Evolutionary conservation across 2,797 vertebrate species (phyloP).

Genomic region (Arnoldichthys spilopterus): DNA sequence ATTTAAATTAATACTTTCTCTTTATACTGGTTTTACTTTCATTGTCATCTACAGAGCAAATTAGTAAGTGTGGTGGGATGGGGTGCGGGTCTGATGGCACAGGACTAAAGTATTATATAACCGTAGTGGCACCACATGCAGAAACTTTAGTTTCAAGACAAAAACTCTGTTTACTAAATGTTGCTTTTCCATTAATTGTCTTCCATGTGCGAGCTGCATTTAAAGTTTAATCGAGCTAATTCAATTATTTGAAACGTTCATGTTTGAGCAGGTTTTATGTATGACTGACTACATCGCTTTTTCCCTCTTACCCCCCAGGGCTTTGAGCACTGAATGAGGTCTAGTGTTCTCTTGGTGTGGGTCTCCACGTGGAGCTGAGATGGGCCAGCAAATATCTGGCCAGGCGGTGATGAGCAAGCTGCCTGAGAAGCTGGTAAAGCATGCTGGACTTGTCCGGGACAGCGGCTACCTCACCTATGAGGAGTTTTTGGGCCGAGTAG

Average conservation of each 20-base stretch:
- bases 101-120: too few relatives aligned
- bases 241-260: not conserved
- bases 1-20: too few relatives aligned
- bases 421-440: conserved; percentile 95
- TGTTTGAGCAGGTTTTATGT: not conserved
- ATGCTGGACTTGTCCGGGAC: conserved; percentile 89
- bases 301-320: conserved; percentile 18
- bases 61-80: too few relatives aligned
- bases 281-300: not conserved
- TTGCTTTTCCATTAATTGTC: not conserved
- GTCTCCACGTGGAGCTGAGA: conserved; percentile 66
- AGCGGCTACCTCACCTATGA: conserved; percentile 94
- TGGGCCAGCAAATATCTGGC: conserved; percentile 96
- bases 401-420: conserved; percentile 88
- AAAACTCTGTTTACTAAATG: not conserved
- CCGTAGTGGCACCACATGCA: not conserved
- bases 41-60: too few relatives aligned
- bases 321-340: conserved; percentile 65
- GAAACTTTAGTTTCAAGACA: not conserved
- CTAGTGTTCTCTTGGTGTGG: conserved; percentile 26
- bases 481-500: conserved; percentile 93
- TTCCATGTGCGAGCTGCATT: not conserved
- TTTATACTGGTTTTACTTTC: too few relatives aligned
- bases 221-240: not conserved
- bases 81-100: too few relatives aligned